Evolutionary conservation across 2,888 invertebrate species (phyloP).

Genomic region (Agrochola lychnidis): DNA sequence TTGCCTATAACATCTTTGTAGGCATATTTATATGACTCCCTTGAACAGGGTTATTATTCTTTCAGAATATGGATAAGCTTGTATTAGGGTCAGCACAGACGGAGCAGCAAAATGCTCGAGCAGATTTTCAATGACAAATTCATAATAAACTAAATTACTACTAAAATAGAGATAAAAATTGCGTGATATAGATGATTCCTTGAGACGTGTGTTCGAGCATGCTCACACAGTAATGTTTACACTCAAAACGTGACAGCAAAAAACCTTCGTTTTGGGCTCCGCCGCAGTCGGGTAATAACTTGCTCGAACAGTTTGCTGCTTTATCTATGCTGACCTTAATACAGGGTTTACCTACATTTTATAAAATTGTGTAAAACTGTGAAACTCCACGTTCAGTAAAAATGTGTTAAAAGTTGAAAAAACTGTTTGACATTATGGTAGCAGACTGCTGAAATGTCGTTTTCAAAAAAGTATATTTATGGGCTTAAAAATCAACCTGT

Average conservation of each 20-base stretch:
- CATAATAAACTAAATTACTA: not conserved
- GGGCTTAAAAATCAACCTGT: no score
- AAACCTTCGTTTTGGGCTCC: not conserved
- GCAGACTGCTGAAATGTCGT: conserved; percentile 14
- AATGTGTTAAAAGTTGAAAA: conserved; percentile 25
- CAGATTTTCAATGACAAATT: not conserved
- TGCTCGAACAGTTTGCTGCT: not conserved
- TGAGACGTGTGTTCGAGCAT: not conserved
- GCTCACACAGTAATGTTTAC: not conserved
- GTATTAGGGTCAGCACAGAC: not conserved
- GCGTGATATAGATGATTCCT: no score
- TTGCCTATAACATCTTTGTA: conserved; percentile 30
- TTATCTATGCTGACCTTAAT: not conserved
- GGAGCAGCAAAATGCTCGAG: not conserved
- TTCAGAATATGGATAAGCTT: not conserved
- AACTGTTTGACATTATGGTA: conserved; percentile 17
- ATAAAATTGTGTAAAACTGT: conserved; percentile 1
- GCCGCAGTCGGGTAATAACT: not conserved
- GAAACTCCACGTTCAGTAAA: not conserved
- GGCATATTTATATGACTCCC: conserved; percentile 26
- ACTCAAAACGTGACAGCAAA: not conserved
- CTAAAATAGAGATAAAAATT: not conserved
- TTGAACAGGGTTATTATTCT: conserved; percentile 15
- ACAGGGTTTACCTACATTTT: no score
- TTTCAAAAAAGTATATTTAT: not conserved